phyloP scores from a whole-genome alignment of 2,888 invertebrate species.

The Eupithecia subfuscata region DNA sequence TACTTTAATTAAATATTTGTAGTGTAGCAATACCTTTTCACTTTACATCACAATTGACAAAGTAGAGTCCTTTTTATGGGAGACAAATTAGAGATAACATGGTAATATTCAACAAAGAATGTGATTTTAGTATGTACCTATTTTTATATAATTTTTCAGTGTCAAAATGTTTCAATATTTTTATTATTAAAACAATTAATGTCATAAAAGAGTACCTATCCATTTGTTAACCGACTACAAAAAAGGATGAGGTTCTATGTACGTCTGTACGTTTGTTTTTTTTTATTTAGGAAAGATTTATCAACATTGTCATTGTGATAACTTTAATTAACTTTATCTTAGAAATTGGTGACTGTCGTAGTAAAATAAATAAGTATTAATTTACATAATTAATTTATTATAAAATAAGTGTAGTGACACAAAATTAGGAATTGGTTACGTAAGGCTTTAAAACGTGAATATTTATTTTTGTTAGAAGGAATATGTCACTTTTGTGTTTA shows the following conservation, averaged over 20 bases:
- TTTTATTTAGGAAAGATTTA: conserved; percentile 14
- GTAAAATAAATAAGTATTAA: conserved; percentile 19
- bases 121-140: background rate
- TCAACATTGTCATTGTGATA: conserved; percentile 35
- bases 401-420: background rate
- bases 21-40: background rate
- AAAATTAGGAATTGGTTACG: background rate
- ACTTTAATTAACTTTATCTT: conserved; percentile 14
- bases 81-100: background rate
- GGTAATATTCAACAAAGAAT: background rate
- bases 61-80: background rate
- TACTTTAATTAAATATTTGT: background rate
- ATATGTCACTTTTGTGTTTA: conserved; percentile 15
- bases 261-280: no score
- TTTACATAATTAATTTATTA: conserved; percentile 24
- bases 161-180: background rate
- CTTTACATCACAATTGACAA: background rate
- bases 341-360: conserved; percentile 43
- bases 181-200: background rate
- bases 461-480: conserved; percentile 15
- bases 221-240: background rate
- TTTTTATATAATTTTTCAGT: background rate
- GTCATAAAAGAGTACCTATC: background rate
- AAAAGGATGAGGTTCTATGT: no score
- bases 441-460: background rate